These are phyloP conservation scores for Forbesichthys papilliferus DNA, from an alignment of 2,113 vertebrate species.

Conservation along the genomic window DNA sequence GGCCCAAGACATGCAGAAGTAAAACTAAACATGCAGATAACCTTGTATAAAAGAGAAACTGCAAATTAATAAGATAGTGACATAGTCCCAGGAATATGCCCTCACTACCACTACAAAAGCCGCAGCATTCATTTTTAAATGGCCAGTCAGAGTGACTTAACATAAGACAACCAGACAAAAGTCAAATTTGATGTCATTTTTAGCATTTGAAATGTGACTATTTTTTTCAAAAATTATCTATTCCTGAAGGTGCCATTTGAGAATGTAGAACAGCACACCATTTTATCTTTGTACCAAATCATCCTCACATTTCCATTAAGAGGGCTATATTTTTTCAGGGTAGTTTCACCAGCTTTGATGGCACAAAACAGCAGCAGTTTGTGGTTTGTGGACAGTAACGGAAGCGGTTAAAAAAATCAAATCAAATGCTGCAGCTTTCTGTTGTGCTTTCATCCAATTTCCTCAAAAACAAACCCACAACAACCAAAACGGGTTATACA, in stretches of 20 bases:
- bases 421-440: constrained; percentile 71
- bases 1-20: constrained; percentile 59
- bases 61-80: constrained; percentile 36
- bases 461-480: constrained; percentile 60
- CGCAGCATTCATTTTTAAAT: constrained; percentile 61
- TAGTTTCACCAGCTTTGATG: constrained; percentile 31
- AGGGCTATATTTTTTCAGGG: constrained; percentile 20
- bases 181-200: not conserved
- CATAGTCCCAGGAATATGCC: constrained; percentile 50
- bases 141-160: constrained; percentile 7
- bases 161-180: not conserved
- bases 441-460: constrained; percentile 45
- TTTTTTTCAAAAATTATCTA: constrained; percentile 12
- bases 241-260: constrained; percentile 17
- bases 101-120: constrained; percentile 50
- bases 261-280: constrained; percentile 26
- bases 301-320: constrained; percentile 30
- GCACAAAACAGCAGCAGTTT: constrained; percentile 23
- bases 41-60: constrained; percentile 43
- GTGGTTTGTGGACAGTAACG: constrained; percentile 18
- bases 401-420: constrained; percentile 13
- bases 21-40: constrained; percentile 66
- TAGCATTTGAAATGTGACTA: constrained; percentile 16
- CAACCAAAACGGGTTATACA: constrained; percentile 71
- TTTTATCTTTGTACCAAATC: constrained; percentile 27